Conservation (phyloP, 2,113 vertebrate genomes). For the Lophura nycthemera region DNA sequence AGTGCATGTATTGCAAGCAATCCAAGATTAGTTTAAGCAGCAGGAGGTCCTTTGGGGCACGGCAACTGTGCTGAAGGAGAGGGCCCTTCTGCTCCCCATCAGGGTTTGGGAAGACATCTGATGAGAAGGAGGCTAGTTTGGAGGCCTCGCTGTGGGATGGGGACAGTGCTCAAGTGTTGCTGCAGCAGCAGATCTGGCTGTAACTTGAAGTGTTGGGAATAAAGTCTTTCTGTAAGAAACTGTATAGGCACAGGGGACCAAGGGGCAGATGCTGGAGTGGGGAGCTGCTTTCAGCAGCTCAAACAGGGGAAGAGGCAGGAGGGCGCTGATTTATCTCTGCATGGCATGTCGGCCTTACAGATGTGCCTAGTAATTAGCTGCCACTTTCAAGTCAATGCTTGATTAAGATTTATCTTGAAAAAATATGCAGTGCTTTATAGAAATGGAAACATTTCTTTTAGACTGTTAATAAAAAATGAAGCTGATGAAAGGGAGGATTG, state of each 20-base stretch:
- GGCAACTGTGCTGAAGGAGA: neutral
- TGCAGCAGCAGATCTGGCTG: neutral
- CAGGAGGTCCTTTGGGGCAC: neutral
- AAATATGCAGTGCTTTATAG: neutral
- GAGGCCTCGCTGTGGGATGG: accelerated
- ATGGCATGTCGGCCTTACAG: neutral
- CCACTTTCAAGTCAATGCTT: neutral
- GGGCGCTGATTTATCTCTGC: accelerated
- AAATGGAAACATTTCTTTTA: neutral
- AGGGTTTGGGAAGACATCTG: neutral
- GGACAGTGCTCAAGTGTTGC: neutral
- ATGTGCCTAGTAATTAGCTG: neutral
- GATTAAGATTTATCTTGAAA: neutral
- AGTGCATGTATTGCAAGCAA: neutral
- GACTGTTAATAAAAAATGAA: neutral
- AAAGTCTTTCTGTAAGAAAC: neutral
- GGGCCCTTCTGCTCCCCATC: neutral
- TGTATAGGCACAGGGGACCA: neutral
- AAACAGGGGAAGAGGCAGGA: accelerated
- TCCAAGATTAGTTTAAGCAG: neutral
- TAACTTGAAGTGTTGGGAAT: neutral
- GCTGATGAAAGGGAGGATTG: neutral
- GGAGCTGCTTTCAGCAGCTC: neutral
- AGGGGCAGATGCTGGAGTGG: neutral
- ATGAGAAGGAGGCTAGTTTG: neutral